A percentile compares a stretch with the other conserved stretches of the same genome.
Conservation (phyloP, 35 echinoderm and acorn worm species). For the Acanthaster planci region DNA sequence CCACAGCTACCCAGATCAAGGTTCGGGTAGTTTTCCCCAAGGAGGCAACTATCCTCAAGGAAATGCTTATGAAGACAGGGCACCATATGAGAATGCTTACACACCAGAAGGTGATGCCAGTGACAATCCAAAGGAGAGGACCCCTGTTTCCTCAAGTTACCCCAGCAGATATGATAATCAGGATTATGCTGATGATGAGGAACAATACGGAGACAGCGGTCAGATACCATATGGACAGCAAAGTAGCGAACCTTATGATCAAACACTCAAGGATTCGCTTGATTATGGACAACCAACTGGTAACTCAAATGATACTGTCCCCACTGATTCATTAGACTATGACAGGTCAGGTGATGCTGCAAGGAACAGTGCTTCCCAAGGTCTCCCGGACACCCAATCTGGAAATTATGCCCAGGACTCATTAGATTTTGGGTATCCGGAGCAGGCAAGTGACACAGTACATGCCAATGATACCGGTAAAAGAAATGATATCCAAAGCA, state of each 20-base stretch:
- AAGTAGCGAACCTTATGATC: neutral
- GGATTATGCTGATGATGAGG: slow-evolving; percentile 37
- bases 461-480: neutral
- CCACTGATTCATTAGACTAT: slow-evolving; percentile 35
- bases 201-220: neutral
- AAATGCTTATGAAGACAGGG: neutral
- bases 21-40: slow-evolving; percentile 9
- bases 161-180: slow-evolving; percentile 14
- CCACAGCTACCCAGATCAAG: slow-evolving; percentile 16
- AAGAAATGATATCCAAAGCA: neutral
- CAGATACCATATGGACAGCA: neutral
- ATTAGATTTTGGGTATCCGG: slow-evolving; percentile 1
- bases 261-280: neutral
- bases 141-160: neutral
- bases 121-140: neutral
- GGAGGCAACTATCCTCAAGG: neutral
- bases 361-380: neutral
- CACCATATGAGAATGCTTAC: neutral
- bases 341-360: neutral
- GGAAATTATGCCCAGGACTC: neutral
- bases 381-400: neutral
- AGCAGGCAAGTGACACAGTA: neutral
- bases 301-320: neutral
- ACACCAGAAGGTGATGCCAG: neutral
- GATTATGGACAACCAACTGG: neutral